Evolutionary conservation across 2,797 vertebrate genomes (phyloP), one percentile per base, ranked within the genome.

Genomic region (Melanotaenia trifasciata): DNA sequence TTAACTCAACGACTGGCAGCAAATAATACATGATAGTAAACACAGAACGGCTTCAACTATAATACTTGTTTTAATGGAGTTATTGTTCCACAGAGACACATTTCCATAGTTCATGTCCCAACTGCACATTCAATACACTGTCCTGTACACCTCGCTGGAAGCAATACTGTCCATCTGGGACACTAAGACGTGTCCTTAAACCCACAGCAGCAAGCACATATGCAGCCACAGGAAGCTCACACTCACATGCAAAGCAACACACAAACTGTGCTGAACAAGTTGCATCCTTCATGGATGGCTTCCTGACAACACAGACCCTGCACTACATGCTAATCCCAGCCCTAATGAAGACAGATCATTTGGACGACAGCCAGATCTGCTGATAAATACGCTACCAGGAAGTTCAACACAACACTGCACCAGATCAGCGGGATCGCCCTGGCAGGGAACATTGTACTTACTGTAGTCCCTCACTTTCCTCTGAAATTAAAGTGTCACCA

Each of bases 291-390:
- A 87, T 59, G 74, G 36, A 67, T 64, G 84, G 74, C 54, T 90
- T 73, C 80, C 77, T 69, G 65, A 81, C 74, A 78, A 63, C 69
- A 59, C 56, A 22, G 71, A 87, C 76, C 65, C 67, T 36, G 62
- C 53, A 64, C 33, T 22, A 54, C 79, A 64, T 62, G 35, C 58
- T 78, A 77, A 51, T 56, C 45, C 24, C 9, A 3, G 71, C 58
- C 70, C 65, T 89, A 90, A 90, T 87, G 83, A 91, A 87, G 86
- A 89, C 74, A 82, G 90, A 88, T 86, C 58, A 72, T 78, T 33
- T 85, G 81, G 81, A 79, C 0, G 9, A 43, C 61, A 58, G 79
- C 79, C 82, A 87, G 70, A 58, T 63, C 75, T 45, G 51, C 53
- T 70, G 59, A 73, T 45, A 20, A 24, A 80, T 24, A 33, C 12